These are phyloP conservation scores for Bombycilla garrulus DNA, from an alignment of 2,113 vertebrate species.

Conservation along the genomic window DNA sequence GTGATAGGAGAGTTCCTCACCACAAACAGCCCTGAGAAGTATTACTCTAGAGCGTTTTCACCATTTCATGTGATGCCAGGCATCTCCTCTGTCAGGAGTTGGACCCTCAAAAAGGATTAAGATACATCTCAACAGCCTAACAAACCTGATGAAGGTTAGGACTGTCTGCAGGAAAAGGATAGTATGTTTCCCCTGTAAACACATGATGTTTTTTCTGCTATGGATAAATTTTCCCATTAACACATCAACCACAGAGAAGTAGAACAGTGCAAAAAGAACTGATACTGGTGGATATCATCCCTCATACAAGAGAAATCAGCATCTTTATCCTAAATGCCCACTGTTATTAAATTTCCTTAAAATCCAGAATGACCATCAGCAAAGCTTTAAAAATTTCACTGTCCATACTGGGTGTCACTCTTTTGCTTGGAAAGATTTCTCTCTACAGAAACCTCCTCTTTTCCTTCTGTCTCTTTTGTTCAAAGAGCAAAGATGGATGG, in stretches of 20 bases:
- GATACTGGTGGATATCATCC: not conserved
- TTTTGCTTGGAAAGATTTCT: not conserved
- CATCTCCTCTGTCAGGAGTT: not conserved
- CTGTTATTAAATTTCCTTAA: not conserved
- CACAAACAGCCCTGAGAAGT: not conserved
- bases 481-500: not conserved
- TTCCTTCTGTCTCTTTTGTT: not conserved
- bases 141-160: not conserved
- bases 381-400: not conserved
- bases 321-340: not conserved
- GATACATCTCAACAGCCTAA: not conserved
- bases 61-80: not conserved
- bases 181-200: rapidly evolving
- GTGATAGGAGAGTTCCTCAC: not conserved
- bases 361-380: not conserved
- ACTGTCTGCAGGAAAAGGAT: not conserved
- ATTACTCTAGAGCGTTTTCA: not conserved
- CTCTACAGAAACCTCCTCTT: not conserved
- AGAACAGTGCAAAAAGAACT: not conserved
- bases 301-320: not conserved
- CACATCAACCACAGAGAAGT: not conserved
- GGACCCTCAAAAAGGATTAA: not conserved
- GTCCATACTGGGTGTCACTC: not conserved
- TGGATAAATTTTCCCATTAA: not conserved
- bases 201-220: not conserved